phyloP scores from a whole-genome alignment of 2,797 vertebrate genomes.

The Periparus ater region DNA sequence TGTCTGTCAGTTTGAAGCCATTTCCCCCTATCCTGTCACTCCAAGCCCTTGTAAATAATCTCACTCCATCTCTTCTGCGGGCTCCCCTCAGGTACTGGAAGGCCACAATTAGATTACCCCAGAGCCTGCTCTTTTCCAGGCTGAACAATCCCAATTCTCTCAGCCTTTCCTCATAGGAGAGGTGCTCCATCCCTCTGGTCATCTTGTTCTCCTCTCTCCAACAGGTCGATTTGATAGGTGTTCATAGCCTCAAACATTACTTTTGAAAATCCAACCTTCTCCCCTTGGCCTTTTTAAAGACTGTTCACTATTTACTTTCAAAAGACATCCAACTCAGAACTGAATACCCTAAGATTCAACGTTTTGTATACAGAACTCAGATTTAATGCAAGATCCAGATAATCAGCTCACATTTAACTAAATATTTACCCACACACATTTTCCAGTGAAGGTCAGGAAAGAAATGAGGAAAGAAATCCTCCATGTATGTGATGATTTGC shows the following conservation, averaged over 20 bases:
- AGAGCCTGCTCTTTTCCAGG: background rate
- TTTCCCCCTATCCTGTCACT: background rate
- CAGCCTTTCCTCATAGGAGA: background rate
- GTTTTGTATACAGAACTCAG: background rate
- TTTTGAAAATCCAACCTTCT: background rate
- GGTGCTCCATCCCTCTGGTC: background rate
- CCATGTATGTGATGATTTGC: fast-evolving
- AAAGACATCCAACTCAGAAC: background rate
- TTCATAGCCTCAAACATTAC: background rate
- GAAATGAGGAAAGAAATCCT: background rate
- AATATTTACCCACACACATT: background rate
- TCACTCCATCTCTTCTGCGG: background rate
- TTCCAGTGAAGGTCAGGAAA: background rate
- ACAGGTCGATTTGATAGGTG: background rate
- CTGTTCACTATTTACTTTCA: background rate
- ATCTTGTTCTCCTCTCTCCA: background rate
- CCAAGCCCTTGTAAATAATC: background rate
- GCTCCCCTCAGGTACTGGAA: background rate
- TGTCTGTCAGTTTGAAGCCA: background rate
- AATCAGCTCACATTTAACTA: background rate
- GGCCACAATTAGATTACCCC: fast-evolving
- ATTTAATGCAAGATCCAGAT: background rate
- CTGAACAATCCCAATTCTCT: background rate
- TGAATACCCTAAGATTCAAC: background rate
- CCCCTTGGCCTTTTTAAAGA: background rate